A percentile compares a stretch with the other conserved stretches of the same genome.
phyloP scores from a whole-genome alignment of 2,888 invertebrate genomes.

The Pinctada fucata region DNA sequence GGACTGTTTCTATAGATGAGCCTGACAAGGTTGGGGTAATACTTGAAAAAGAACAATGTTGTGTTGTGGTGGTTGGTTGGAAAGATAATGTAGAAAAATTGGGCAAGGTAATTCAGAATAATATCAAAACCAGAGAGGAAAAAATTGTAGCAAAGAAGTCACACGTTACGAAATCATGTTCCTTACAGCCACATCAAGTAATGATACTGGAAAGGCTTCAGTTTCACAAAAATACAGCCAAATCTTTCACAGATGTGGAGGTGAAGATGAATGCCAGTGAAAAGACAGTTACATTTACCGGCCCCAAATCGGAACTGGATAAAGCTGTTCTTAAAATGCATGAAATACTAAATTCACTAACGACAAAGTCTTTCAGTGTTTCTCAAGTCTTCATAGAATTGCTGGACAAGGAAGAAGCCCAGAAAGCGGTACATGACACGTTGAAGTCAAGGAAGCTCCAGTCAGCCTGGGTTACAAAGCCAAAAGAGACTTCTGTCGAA shows the following conservation, averaged over 20 bases:
- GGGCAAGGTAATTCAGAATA: constrained; percentile 3
- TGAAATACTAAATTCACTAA: constrained; percentile 11
- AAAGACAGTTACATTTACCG: constrained; percentile 23
- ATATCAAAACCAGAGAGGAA: constrained; percentile 16
- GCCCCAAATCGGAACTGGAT: background rate
- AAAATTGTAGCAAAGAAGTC: background rate
- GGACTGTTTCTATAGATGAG: constrained; percentile 8
- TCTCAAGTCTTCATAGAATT: constrained; percentile 18
- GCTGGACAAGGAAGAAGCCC: constrained; percentile 8
- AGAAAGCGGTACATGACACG: constrained; percentile 10
- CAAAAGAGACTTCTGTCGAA: constrained; percentile 11
- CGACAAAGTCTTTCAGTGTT: constrained; percentile 8
- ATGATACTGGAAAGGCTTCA: constrained; percentile 16
- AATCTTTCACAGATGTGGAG: constrained; percentile 20
- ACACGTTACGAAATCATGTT: constrained; percentile 8
- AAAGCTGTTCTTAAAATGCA: constrained; percentile 16
- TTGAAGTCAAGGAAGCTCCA: constrained; percentile 15
- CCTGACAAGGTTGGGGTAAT: constrained; percentile 29
- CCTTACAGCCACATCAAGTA: constrained; percentile 14
- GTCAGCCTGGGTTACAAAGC: constrained; percentile 23
- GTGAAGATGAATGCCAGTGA: constrained; percentile 10
- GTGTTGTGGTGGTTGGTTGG: constrained; percentile 23
- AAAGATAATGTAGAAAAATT: constrained; percentile 14
- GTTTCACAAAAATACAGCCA: background rate
- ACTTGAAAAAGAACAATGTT: constrained; percentile 4